phyloP scores from a whole-genome alignment of 2,888 invertebrate species.

The Leptothorax acervorum region DNA sequence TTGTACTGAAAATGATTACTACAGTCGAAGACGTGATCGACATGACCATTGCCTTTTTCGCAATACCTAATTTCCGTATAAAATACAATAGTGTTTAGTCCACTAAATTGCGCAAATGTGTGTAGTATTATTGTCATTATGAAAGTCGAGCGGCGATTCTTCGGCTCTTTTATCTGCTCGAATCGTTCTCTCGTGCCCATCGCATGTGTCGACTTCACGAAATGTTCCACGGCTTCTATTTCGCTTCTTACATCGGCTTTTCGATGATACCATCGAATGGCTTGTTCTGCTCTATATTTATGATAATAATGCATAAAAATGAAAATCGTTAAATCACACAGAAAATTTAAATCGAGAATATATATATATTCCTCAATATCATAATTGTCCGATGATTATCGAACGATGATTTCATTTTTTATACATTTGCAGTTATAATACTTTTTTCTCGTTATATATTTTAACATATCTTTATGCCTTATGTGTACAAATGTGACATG shows the following conservation, averaged over 20 bases:
- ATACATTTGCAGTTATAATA: too few relatives aligned
- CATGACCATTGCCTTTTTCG: slow-evolving; percentile 68
- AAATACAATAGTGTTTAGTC: slow-evolving; percentile 70
- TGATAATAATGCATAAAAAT: background rate
- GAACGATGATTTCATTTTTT: too few relatives aligned
- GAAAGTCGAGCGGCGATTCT: slow-evolving; percentile 67
- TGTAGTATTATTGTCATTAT: slow-evolving; percentile 69
- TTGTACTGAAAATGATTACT: slow-evolving; percentile 70
- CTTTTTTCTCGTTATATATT: too few relatives aligned
- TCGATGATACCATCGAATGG: slow-evolving; percentile 76
- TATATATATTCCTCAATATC: background rate
- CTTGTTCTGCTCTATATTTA: slow-evolving; percentile 66
- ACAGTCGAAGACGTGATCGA: slow-evolving; percentile 69
- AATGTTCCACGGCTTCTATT: slow-evolving; percentile 68
- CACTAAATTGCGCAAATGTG: slow-evolving; percentile 77
- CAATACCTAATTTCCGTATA: slow-evolving; percentile 80
- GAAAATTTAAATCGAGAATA: background rate
- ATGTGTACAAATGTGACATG: too few relatives aligned
- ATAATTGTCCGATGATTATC: too few relatives aligned
- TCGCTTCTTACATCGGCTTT: slow-evolving; percentile 68
- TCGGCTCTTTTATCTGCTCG: slow-evolving; percentile 56
- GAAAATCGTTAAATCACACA: too few relatives aligned
- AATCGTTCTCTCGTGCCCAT: slow-evolving; percentile 57
- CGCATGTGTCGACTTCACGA: slow-evolving; percentile 60
- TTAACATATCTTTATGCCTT: too few relatives aligned